Base-by-base conservation (phyloP, 2,888 invertebrate genomes). In the Athalia rosae region DNA sequence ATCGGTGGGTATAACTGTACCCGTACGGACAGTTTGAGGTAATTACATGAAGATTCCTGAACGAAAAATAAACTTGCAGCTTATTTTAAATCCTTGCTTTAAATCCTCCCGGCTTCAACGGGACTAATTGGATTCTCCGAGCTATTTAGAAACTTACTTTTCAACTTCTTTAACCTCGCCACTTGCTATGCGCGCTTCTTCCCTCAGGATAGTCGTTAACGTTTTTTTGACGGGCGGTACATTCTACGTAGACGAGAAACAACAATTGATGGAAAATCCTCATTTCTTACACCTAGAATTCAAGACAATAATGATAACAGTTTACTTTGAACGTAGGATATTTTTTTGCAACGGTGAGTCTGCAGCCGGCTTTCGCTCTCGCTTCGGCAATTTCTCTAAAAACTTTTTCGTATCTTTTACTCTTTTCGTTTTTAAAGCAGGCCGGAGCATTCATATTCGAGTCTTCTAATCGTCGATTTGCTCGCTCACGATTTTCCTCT, bases 151-250 rank as follows among this genome's bases (percentile, higher is more conserved):
- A 56, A 76, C 77, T 50, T 56, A 83, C 83, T 78, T 83, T 62
- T 79, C 79, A 63, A 82, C 76, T 66, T 82, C 82, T 63, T 83
- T 84, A 5, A 76, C 71, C 58, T 82, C 82, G 7, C 80, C 66
- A 28, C 66, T 80, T 4, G 79, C 67, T 15, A 84, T 79, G 5
- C 78, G 79, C 0, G 83, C 80, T 59, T 80, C 81, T 67, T 84
- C 83, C 11, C 81, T 78, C 5, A 84, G 66, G 15, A 80, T 79
- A 9, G 81, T 81, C 8, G 82, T 74, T 50, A 79, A 53, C 3
- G 80, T 84, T 45, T 81, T 80, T 41, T 80, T 83, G n/a, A 84
- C 67, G 45, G 77, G 28, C 2, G 28, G 66, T 5, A 84, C 79
- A 5, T 80, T 76, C 81, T 83, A 50, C 4, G 8, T 3, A 41